Evolutionary conservation across 2,888 invertebrate species (phyloP).

Genomic region (Macrosoma leucophasiata): DNA sequence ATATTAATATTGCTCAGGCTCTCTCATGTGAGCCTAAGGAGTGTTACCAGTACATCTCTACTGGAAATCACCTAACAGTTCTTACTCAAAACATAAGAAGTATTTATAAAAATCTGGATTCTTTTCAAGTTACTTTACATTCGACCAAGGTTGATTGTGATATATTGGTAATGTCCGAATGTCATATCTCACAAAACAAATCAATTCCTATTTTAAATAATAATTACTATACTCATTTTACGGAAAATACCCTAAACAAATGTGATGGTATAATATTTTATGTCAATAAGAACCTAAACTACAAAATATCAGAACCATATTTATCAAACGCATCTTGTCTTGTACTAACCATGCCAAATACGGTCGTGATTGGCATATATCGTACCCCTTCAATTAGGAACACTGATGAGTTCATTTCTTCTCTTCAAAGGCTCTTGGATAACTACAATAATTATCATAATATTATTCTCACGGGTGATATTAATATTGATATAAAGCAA

Average conservation of each 20-base stretch:
- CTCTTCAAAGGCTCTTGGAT: constrained; percentile 19
- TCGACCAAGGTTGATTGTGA: constrained; percentile 3
- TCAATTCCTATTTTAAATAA: constrained; percentile 6
- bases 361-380: constrained; percentile 23
- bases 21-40: constrained; percentile 1
- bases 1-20: constrained; percentile 1
- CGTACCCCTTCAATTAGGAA: constrained; percentile 24
- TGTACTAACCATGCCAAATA: constrained; percentile 1
- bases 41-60: background rate
- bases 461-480: constrained; percentile 26
- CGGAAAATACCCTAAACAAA: constrained; percentile 5
- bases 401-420: constrained; percentile 21
- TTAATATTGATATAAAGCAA: constrained; percentile 26
- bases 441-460: constrained; percentile 8
- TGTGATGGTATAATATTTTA: constrained; percentile 15
- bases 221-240: constrained; percentile 4
- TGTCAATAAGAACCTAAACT: constrained; percentile 4
- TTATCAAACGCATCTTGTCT: constrained; percentile 9
- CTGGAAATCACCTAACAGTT: background rate
- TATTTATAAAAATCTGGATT: constrained; percentile 7
- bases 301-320: constrained; percentile 6
- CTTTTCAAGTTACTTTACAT: background rate
- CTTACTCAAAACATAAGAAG: constrained; percentile 10
- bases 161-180: constrained; percentile 7
- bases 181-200: constrained; percentile 1